Conservation (phyloP, 2,113 vertebrate genomes). For the Mesoclemmys tuberculata region DNA sequence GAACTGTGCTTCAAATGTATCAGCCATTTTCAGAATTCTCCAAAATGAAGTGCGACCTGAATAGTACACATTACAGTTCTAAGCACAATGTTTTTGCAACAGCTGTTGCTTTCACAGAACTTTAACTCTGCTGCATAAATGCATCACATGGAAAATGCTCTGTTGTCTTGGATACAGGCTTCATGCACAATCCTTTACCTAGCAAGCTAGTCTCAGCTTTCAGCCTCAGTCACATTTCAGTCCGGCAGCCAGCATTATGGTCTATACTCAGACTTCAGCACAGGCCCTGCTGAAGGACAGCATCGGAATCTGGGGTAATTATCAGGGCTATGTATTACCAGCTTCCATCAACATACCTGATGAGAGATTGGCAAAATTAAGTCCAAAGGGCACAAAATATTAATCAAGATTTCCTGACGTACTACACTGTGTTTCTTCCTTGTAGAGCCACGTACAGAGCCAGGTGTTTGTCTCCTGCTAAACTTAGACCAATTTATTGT, state of each 20-base stretch:
- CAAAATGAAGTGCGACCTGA: slow-evolving; percentile 23
- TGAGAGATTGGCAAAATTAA: slow-evolving; percentile 78
- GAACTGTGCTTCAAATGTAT: slow-evolving; percentile 41
- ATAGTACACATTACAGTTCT: slow-evolving; percentile 70
- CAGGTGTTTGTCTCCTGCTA: slow-evolving; percentile 75
- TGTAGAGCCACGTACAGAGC: slow-evolving; percentile 32
- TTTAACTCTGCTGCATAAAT: slow-evolving; percentile 87
- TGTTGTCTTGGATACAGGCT: slow-evolving; percentile 82
- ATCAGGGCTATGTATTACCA: slow-evolving; percentile 43
- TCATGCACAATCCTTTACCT: slow-evolving; percentile 71
- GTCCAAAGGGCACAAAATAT: slow-evolving; percentile 72
- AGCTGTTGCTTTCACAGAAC: slow-evolving; percentile 95
- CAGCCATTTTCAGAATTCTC: slow-evolving; percentile 55
- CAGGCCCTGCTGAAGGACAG: slow-evolving; percentile 82
- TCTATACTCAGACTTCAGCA: slow-evolving; percentile 83
- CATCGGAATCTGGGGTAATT: slow-evolving; percentile 84
- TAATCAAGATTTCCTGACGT: slow-evolving; percentile 79
- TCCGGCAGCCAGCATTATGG: slow-evolving; percentile 66
- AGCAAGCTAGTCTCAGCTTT: slow-evolving; percentile 84
- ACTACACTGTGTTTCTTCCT: slow-evolving; percentile 45
- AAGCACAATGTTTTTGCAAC: slow-evolving; percentile 86
- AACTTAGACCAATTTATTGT: slow-evolving; percentile 68
- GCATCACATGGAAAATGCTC: slow-evolving; percentile 78
- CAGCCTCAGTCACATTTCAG: slow-evolving; percentile 76
- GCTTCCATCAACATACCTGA: slow-evolving; percentile 84